phyloP scores from a whole-genome alignment of 2,888 invertebrate genomes.

The Pristionchus maxplancki region DNA sequence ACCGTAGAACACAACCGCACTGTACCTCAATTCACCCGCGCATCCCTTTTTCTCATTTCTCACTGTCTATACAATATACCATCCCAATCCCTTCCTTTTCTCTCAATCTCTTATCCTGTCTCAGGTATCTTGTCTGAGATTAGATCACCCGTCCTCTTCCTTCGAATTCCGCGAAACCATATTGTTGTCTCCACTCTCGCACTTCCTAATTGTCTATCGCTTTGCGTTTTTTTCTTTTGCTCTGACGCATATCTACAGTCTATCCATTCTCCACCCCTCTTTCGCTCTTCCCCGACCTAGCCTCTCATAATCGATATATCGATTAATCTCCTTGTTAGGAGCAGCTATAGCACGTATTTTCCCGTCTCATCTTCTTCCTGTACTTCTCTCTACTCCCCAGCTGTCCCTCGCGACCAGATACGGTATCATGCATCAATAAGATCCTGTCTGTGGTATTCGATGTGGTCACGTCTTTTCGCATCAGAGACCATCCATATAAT shows the following conservation, averaged over 20 bases:
- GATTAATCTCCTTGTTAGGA: slow-evolving; percentile 48
- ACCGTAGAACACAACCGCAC: no score
- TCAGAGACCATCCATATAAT: no score
- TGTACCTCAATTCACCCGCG: no score
- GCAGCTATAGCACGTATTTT: not conserved
- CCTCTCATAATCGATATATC: not conserved
- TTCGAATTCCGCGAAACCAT: not conserved
- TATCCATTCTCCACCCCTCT: not conserved
- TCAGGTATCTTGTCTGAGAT: slow-evolving; percentile 19
- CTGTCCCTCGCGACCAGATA: slow-evolving; percentile 19
- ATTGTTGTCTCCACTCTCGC: not conserved
- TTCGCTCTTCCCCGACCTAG: not conserved
- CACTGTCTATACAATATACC: slow-evolving; percentile 26
- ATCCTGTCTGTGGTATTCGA: not conserved
- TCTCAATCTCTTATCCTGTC: not conserved
- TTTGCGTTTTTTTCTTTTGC: not conserved
- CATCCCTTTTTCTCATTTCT: no score
- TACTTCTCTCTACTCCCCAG: not conserved
- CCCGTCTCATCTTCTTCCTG: not conserved
- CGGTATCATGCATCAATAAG: not conserved
- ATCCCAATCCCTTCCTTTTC: not conserved
- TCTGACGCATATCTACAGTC: not conserved
- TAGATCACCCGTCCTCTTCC: not conserved
- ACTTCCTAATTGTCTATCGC: not conserved
- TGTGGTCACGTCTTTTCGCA: not conserved